Conservation (phyloP, 30 jellyfish, hydroid and myxozoan genomes). For the Cassiopea andromeda region DNA sequence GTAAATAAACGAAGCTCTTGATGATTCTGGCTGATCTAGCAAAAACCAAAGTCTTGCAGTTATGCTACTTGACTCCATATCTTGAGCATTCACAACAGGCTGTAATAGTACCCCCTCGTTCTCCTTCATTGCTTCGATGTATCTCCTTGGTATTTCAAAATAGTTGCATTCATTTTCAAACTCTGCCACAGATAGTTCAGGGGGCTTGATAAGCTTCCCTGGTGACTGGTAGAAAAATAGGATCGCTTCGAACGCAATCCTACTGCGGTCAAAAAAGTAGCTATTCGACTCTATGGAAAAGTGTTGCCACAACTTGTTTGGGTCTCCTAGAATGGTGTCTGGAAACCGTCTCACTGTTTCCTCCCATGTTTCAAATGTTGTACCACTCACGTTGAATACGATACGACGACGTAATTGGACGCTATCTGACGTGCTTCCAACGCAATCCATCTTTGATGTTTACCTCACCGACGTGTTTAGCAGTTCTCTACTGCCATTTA, state of each 20-base stretch:
- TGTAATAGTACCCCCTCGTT: constrained; percentile 43
- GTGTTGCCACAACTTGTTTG: constrained; percentile 31
- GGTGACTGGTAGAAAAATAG: constrained; percentile 72
- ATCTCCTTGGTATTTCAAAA: constrained; percentile 57
- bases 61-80: neutral
- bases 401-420: constrained; percentile 35
- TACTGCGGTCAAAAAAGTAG: constrained; percentile 66
- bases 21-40: constrained; percentile 33
- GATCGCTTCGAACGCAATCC: constrained; percentile 79
- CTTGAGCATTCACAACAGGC: neutral
- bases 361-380: constrained; percentile 72
- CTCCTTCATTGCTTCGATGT: constrained; percentile 54
- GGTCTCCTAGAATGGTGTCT: constrained; percentile 68
- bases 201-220: constrained; percentile 77
- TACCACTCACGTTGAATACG: constrained; percentile 80
- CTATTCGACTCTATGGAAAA: constrained; percentile 11
- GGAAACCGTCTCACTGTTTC: constrained; percentile 77
- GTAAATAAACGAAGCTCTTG: constrained; percentile 15
- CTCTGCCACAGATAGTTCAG: constrained; percentile 55
- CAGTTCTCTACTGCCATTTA: neutral
- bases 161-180: constrained; percentile 74
- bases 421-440: neutral
- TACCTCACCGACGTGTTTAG: neutral
- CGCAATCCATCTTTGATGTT: neutral
- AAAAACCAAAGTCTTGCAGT: constrained; percentile 50